Evolutionary conservation across 2,113 vertebrate species (phyloP).

Genomic region (Turnix velox): DNA sequence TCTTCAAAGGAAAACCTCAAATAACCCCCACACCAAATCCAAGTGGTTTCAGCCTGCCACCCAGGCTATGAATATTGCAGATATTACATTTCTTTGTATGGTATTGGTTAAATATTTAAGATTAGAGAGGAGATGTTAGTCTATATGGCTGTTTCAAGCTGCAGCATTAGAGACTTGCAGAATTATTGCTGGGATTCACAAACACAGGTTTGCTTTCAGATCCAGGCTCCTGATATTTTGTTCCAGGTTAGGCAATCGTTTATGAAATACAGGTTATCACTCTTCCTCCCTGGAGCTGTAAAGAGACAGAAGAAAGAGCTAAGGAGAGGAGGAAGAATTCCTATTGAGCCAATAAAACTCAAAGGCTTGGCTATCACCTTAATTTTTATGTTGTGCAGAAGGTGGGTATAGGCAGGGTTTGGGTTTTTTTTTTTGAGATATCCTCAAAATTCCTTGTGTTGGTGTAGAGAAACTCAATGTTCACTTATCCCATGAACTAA

Average conservation of each 20-base stretch:
- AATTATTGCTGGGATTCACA: background rate
- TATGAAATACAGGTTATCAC: background rate
- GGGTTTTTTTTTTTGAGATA: accelerated
- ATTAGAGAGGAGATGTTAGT: background rate
- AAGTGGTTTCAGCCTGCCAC: background rate
- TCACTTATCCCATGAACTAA: background rate
- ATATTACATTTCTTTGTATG: background rate
- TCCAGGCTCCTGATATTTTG: background rate
- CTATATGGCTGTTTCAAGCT: background rate
- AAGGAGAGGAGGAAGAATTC: background rate
- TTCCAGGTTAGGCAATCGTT: background rate
- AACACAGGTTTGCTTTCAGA: background rate
- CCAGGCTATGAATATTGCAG: constrained; percentile 24
- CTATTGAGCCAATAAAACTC: background rate
- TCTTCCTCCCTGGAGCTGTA: background rate
- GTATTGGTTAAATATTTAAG: constrained; percentile 47
- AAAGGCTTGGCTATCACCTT: background rate
- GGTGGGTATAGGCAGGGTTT: background rate
- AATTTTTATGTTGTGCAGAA: background rate
- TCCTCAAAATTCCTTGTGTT: background rate
- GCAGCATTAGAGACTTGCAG: background rate
- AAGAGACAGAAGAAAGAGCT: background rate
- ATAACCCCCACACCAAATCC: background rate
- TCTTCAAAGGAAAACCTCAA: constrained; percentile 5
- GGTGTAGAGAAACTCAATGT: background rate